Conservation (phyloP, 2,888 invertebrate species). For the Spicauda simplicius region DNA sequence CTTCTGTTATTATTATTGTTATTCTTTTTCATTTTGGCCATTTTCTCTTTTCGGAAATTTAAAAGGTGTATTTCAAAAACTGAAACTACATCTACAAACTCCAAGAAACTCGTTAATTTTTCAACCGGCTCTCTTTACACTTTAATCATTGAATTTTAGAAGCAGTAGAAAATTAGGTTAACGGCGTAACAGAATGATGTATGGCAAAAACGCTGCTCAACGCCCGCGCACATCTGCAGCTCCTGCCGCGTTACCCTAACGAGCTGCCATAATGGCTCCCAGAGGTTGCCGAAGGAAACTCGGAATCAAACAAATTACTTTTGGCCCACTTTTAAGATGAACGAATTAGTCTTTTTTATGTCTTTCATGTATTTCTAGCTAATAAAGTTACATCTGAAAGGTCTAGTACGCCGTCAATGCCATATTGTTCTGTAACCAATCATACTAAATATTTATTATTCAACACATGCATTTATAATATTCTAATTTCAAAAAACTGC, state of each 20-base stretch:
- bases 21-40: no score
- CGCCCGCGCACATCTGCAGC: conserved; percentile 70
- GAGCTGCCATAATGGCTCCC: conserved; percentile 79
- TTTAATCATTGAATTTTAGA: background rate
- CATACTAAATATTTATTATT: no score
- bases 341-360: conserved; percentile 49
- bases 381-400: no score
- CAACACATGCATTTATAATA: no score
- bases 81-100: no score
- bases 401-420: no score
- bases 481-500: no score
- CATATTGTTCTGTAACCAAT: no score
- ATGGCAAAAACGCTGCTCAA: conserved; percentile 70
- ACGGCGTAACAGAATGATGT: conserved; percentile 69
- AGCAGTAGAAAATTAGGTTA: conserved; percentile 48
- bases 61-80: no score
- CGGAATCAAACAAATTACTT: conserved; percentile 75
- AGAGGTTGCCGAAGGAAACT: conserved; percentile 71
- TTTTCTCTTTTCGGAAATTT: no score
- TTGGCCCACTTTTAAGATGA: conserved; percentile 70
- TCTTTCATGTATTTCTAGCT: background rate
- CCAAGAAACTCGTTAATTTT: no score
- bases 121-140: background rate
- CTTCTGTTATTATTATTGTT: no score
- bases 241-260: conserved; percentile 81